phyloP scores from a whole-genome alignment of 2,113 vertebrate species.

The Probosciger aterrimus region DNA sequence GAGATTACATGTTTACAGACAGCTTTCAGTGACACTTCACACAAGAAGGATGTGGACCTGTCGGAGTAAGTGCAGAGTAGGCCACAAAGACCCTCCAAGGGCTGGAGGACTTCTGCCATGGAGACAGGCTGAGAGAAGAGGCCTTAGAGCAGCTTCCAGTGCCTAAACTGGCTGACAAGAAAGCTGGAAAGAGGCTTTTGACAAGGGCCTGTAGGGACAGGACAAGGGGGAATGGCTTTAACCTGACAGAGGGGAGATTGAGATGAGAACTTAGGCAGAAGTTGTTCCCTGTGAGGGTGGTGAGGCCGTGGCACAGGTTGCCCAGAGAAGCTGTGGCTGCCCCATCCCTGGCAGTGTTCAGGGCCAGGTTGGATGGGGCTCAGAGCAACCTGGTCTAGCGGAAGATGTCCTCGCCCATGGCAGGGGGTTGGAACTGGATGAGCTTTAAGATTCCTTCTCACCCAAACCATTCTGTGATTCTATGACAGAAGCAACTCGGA shows the following conservation, averaged over 20 bases:
- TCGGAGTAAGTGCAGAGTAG: not conserved
- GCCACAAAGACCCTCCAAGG: fast-evolving
- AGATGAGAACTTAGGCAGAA: not conserved
- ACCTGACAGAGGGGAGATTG: not conserved
- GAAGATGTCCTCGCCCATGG: not conserved
- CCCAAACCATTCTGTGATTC: not conserved
- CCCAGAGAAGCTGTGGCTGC: not conserved
- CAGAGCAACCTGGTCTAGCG: not conserved
- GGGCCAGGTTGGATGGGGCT: not conserved
- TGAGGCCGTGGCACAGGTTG: not conserved
- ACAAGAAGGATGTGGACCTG: not conserved
- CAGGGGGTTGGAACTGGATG: not conserved
- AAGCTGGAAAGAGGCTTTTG: not conserved
- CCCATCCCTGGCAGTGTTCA: not conserved
- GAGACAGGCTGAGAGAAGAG: not conserved
- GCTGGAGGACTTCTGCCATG: not conserved
- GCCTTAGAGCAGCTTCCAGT: not conserved
- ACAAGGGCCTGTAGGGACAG: not conserved
- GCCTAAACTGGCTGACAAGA: not conserved
- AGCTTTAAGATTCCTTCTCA: not conserved
- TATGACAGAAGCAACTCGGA: not conserved
- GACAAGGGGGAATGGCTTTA: not conserved
- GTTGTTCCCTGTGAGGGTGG: not conserved
- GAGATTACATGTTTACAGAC: fast-evolving
- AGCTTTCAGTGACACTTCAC: not conserved